Percentiles rank a stretch among this genome's conserved stretches.
Conservation (phyloP, 2,797 vertebrate species). For the Cichlasoma orientale region DNA sequence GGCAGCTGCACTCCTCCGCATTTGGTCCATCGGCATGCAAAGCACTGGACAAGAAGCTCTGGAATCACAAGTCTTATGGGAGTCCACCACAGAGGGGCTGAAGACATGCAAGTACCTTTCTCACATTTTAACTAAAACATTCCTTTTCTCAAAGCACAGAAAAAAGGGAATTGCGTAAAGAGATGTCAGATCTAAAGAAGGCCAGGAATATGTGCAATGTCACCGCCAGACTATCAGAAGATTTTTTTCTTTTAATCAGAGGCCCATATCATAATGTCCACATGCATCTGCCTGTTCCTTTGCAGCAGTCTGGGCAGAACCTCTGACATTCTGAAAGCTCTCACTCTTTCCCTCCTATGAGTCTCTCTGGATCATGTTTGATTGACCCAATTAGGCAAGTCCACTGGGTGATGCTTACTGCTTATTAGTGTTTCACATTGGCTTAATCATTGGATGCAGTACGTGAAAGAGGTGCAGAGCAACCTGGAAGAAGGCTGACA, state of each 20-base stretch:
- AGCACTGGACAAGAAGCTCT: constrained; percentile 48
- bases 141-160: constrained; percentile 40
- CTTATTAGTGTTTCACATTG: constrained; percentile 76
- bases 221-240: constrained; percentile 56
- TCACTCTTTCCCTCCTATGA: constrained; percentile 44
- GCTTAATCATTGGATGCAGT: constrained; percentile 71
- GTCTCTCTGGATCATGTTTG: constrained; percentile 72
- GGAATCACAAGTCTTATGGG: constrained; percentile 59
- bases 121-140: constrained; percentile 61
- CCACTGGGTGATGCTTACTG: constrained; percentile 73
- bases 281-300: constrained; percentile 48
- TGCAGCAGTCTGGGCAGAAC: constrained; percentile 52
- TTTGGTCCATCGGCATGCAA: constrained; percentile 70
- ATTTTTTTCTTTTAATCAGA: constrained; percentile 68
- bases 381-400: constrained; percentile 80
- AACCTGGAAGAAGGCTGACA: constrained; percentile 60
- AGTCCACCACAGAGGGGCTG: constrained; percentile 46
- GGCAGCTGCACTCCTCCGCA: constrained; percentile 58
- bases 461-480: constrained; percentile 70
- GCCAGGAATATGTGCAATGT: constrained; percentile 56
- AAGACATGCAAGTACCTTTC: constrained; percentile 63
- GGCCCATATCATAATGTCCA: constrained; percentile 57
- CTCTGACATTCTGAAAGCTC: constrained; percentile 50
- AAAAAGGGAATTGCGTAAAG: constrained; percentile 37
- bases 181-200: constrained; percentile 62